Conservation (phyloP, 1,140 invertebrate genomes). For the Helicoverpa zea region DNA sequence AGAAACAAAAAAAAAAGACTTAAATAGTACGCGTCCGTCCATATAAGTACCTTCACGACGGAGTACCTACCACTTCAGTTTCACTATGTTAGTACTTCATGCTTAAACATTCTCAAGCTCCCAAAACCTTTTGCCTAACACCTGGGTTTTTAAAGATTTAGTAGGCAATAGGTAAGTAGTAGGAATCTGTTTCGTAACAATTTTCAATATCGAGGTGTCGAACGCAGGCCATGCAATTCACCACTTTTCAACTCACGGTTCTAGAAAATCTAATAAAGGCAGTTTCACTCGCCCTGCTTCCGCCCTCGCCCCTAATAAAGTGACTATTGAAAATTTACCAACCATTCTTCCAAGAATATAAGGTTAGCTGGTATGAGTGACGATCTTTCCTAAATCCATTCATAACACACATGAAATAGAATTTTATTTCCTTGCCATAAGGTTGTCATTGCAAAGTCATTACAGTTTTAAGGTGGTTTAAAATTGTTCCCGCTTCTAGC, state of each 20-base stretch:
- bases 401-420: slow-evolving; percentile 53
- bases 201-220: slow-evolving; percentile 75
- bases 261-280: slow-evolving; percentile 86
- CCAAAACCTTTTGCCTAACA: not conserved
- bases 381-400: slow-evolving; percentile 68
- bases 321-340: slow-evolving; percentile 87
- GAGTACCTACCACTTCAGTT: too few relatives aligned
- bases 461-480: slow-evolving; percentile 53
- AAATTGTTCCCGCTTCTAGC: slow-evolving; percentile 65
- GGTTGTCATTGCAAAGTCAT: not conserved
- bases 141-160: too few relatives aligned
- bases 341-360: slow-evolving; percentile 86
- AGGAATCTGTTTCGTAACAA: slow-evolving; percentile 24
- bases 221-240: slow-evolving; percentile 73
- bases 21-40: too few relatives aligned
- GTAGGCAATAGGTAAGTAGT: not conserved
- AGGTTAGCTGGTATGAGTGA: slow-evolving; percentile 81
- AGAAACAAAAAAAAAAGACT: too few relatives aligned
- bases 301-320: slow-evolving; percentile 85
- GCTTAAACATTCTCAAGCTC: too few relatives aligned
- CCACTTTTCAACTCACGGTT: slow-evolving; percentile 78
- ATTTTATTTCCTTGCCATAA: slow-evolving; percentile 54
- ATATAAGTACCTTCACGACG: not conserved
- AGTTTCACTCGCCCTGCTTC: slow-evolving; percentile 80
- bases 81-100: too few relatives aligned